Percentiles rank a stretch among this genome's conserved stretches.
These are phyloP conservation scores for Chalcis sispes DNA, from an alignment of 2,888 invertebrate species.

Conservation along the genomic window DNA sequence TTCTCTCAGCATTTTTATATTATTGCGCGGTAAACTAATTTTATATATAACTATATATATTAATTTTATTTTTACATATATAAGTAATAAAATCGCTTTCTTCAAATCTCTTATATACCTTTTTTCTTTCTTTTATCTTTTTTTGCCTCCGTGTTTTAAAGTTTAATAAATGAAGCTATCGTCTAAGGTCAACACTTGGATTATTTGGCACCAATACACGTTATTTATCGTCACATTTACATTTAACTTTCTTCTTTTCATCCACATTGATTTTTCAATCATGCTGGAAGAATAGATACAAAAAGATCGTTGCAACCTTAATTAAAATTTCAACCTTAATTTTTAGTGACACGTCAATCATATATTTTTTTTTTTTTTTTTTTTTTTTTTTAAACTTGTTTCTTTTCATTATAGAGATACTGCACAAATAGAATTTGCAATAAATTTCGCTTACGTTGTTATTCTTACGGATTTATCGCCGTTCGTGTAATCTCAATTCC, in stretches of 20 bases:
- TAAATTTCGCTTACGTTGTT: too few species aligned
- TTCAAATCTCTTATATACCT: not conserved
- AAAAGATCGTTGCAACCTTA: too few species aligned
- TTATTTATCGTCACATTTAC: not conserved
- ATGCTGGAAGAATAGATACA: too few species aligned
- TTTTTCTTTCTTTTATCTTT: not conserved
- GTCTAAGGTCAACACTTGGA: conserved; percentile 51
- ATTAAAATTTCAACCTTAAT: too few species aligned
- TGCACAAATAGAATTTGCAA: too few species aligned
- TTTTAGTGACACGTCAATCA: too few species aligned
- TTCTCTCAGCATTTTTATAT: not conserved
- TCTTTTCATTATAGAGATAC: too few species aligned
- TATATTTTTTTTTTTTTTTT: too few species aligned
- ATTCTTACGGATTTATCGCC: too few species aligned
- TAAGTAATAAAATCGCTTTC: conserved; percentile 35
- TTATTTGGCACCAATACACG: conserved; percentile 49
- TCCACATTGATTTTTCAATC: too few species aligned
- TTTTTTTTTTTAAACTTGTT: not conserved
- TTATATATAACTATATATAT: not conserved
- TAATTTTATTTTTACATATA: not conserved
- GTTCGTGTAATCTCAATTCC: too few species aligned
- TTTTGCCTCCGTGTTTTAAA: not conserved
- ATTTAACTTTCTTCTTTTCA: not conserved
- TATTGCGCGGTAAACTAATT: not conserved
- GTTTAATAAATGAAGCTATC: conserved; percentile 37